Conservation (phyloP, 2,888 invertebrate genomes). For the Pasiphila rectangulata region DNA sequence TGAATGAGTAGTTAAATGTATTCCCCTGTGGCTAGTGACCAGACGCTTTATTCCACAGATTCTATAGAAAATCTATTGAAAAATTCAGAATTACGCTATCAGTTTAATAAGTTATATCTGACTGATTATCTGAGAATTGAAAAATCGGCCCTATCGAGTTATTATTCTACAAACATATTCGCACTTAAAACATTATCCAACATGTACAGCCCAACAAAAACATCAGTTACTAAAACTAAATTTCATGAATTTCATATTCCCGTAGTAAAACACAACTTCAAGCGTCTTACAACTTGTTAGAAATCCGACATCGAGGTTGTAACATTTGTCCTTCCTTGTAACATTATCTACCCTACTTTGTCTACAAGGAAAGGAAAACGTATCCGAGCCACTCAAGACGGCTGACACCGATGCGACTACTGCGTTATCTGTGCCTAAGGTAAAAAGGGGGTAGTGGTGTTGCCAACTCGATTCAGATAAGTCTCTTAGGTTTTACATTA, state of each 20-base stretch:
- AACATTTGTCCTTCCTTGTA: conserved; percentile 17
- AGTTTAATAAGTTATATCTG: too few relatives aligned
- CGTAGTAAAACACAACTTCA: conserved; percentile 8
- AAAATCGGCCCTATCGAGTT: too few relatives aligned
- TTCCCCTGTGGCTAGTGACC: too few relatives aligned
- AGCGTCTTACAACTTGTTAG: conserved; percentile 5
- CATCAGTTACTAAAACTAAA: too few relatives aligned
- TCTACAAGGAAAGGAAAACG: conserved; percentile 25
- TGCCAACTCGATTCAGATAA: conserved; percentile 20
- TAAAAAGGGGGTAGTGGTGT: conserved; percentile 27
- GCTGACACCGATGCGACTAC: conserved; percentile 41
- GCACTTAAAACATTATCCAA: too few relatives aligned
- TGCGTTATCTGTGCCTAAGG: conserved; percentile 15
- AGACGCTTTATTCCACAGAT: too few relatives aligned
- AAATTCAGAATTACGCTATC: too few relatives aligned
- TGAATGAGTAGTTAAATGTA: too few relatives aligned
- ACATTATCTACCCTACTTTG: conserved; percentile 25
- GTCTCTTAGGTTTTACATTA: background rate
- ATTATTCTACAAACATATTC: too few relatives aligned
- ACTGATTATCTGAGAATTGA: too few relatives aligned
- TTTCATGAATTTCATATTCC: background rate
- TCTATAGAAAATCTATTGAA: too few relatives aligned
- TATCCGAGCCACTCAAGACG: conserved; percentile 36
- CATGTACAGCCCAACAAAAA: too few relatives aligned
- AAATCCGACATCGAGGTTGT: conserved; percentile 12